Percentiles rank a stretch among this genome's conserved stretches.
These are phyloP conservation scores for Sceloporus undulatus DNA, from an alignment of 2,113 vertebrate species.

Conservation along the genomic window DNA sequence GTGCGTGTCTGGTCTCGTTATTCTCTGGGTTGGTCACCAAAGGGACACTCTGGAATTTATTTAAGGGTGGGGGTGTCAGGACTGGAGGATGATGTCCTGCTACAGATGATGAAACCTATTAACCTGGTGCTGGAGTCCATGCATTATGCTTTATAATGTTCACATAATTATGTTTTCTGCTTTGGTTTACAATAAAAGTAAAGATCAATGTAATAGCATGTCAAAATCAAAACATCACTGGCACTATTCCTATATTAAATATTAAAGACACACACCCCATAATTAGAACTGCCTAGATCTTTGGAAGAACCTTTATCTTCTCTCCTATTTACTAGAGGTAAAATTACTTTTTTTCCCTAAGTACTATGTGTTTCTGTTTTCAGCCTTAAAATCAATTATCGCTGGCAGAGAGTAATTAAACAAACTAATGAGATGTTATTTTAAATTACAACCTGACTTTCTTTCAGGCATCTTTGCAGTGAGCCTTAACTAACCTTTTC, in stretches of 20 bases:
- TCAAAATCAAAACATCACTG: conserved; percentile 9
- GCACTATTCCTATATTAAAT: background rate
- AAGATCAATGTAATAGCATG: background rate
- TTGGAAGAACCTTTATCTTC: conserved; percentile 33
- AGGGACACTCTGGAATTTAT: too few species aligned
- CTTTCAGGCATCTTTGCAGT: conserved; percentile 62
- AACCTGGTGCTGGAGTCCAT: too few species aligned
- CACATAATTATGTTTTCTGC: background rate
- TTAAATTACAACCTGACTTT: conserved; percentile 73
- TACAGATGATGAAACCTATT: too few species aligned
- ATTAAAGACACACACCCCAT: conserved; percentile 18
- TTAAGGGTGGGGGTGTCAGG: too few species aligned
- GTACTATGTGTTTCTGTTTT: conserved; percentile 58
- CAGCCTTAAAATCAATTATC: conserved; percentile 76
- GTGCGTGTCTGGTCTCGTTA: too few species aligned
- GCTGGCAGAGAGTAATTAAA: conserved; percentile 76
- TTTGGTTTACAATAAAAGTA: background rate
- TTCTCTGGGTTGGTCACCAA: too few species aligned
- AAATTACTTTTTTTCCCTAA: conserved; percentile 62
- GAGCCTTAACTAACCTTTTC: conserved; percentile 58
- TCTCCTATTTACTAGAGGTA: conserved; percentile 50
- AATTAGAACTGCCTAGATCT: conserved; percentile 11
- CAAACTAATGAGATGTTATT: conserved; percentile 78
- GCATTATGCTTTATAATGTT: background rate
- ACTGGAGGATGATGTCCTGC: too few species aligned